Percentiles rank a stretch among this genome's conserved stretches.
Conservation (phyloP, 1,140 invertebrate genomes). For the Drosophila ironensis region DNA sequence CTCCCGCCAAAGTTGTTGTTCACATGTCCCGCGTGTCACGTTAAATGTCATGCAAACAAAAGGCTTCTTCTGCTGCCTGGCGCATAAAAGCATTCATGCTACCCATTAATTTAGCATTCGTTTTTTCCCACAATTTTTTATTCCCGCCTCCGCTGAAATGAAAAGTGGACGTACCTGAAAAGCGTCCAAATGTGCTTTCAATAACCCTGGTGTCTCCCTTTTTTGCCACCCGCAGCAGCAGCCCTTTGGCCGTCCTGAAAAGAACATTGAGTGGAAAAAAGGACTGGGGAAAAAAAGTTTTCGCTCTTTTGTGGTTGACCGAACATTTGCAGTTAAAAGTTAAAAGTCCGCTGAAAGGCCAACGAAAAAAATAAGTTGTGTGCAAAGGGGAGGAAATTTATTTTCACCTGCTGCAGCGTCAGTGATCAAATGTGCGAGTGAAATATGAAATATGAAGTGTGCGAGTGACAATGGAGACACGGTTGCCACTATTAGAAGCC, state of each 20-base stretch:
- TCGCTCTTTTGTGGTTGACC: constrained; percentile 48
- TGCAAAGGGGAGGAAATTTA: constrained; percentile 20
- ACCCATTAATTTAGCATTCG: constrained; percentile 63
- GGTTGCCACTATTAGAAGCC: too few relatives aligned
- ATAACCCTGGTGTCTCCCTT: constrained; percentile 41
- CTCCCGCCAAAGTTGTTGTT: constrained; percentile 21
- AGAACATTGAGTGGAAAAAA: constrained; percentile 21
- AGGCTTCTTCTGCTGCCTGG: constrained; percentile 51
- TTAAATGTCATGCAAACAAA: constrained; percentile 75
- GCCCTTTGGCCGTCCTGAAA: constrained; percentile 6
- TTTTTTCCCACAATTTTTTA: constrained; percentile 5
- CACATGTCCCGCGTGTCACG: constrained; percentile 70
- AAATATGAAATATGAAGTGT: constrained; percentile 1
- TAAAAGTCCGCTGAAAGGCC: constrained; percentile 25
- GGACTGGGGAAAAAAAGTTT: constrained; percentile 26
- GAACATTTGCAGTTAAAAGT: constrained; percentile 51
- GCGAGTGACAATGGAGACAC: background rate
- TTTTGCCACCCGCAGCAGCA: background rate
- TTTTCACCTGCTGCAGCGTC: constrained; percentile 39
- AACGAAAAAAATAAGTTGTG: constrained; percentile 23
- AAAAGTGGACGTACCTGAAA: constrained; percentile 50
- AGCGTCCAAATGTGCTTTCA: constrained; percentile 51
- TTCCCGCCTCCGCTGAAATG: constrained; percentile 37
- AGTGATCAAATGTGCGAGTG: constrained; percentile 39
- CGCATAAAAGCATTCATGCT: constrained; percentile 58